Conservation (phyloP, 2,888 invertebrate species). For the Bombylius major region DNA sequence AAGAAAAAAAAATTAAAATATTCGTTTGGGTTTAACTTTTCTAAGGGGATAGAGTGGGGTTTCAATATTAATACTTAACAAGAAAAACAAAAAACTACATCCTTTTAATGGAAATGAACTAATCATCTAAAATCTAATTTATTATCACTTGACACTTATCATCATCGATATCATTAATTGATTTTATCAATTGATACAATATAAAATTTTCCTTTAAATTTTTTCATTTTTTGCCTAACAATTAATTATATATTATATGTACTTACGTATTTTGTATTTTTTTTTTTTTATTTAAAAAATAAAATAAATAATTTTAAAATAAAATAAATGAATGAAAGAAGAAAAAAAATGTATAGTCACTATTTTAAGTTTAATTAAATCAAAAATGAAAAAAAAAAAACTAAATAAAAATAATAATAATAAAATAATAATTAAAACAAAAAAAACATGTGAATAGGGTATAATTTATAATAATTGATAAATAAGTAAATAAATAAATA, state of each 20-base stretch:
- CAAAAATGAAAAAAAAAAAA: neutral
- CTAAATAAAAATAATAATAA: neutral
- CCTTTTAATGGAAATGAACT: too few species aligned
- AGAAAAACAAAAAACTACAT: too few species aligned
- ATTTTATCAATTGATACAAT: too few species aligned
- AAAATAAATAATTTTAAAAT: neutral
- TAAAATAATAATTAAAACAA: neutral
- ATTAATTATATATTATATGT: too few species aligned
- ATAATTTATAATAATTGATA: neutral
- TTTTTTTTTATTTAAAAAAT: neutral
- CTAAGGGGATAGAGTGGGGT: too few species aligned
- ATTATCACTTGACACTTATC: too few species aligned
- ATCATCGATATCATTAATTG: too few species aligned
- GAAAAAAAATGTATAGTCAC: neutral
- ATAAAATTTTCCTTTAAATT: neutral
- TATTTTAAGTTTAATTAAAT: neutral
- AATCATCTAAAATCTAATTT: too few species aligned
- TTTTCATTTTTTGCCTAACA: neutral
- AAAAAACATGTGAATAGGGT: neutral
- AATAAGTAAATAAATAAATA: neutral
- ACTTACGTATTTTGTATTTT: too few species aligned
- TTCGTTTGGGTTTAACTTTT: too few species aligned
- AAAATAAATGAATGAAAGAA: neutral
- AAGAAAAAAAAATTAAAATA: too few species aligned
- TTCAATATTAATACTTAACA: too few species aligned